Percentiles rank a stretch among this genome's conserved stretches.
Conservation (phyloP, 2,888 invertebrate genomes). For the Gastracanthus pulcherrimus region DNA sequence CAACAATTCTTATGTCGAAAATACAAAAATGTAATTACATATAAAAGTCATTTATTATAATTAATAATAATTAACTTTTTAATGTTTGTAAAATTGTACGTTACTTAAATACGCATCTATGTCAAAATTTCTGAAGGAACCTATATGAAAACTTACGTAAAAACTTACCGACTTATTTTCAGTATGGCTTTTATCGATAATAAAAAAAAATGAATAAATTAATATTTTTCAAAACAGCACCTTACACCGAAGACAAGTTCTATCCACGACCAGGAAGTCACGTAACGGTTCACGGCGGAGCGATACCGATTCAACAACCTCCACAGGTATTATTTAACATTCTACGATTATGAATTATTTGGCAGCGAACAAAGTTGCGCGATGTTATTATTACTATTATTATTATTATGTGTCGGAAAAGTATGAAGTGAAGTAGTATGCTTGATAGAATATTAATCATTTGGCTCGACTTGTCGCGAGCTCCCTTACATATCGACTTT, state of each 20-base stretch:
- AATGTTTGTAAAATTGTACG: too few species aligned
- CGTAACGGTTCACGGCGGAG: constrained; percentile 80
- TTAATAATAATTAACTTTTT: too few species aligned
- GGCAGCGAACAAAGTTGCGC: background rate
- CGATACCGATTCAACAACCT: constrained; percentile 80
- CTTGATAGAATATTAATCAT: background rate
- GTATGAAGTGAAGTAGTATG: background rate
- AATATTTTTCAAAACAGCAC: constrained; percentile 58
- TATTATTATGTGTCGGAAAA: constrained; percentile 2
- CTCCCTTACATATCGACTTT: too few species aligned
- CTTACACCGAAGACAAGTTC: constrained; percentile 77
- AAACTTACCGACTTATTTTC: too few species aligned
- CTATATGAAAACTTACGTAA: too few species aligned
- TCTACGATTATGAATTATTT: background rate
- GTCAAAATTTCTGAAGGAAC: too few species aligned
- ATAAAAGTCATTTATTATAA: too few species aligned
- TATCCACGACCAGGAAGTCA: constrained; percentile 79
- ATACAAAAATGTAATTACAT: too few species aligned
- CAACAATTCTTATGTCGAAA: too few species aligned
- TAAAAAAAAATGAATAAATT: background rate
- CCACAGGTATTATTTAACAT: constrained; percentile 74
- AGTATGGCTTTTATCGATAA: background rate
- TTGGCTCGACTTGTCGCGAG: background rate
- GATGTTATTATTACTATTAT: background rate
- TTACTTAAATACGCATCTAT: too few species aligned